Conservation (phyloP, 2,113 vertebrate genomes). For the Ranitomeya variabilis region DNA sequence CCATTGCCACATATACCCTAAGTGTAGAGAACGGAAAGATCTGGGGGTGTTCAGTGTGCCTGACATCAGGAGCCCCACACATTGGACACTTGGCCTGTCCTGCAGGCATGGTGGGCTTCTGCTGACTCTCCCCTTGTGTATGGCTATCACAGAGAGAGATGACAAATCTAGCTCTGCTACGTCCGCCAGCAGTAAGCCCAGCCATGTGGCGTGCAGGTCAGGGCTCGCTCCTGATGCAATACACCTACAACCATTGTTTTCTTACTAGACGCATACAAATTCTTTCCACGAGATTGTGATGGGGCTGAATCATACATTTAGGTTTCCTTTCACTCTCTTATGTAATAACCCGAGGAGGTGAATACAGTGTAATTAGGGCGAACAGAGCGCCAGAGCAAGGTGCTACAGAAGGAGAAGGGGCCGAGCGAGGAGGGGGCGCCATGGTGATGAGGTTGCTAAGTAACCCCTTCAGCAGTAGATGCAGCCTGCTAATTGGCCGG, state of each 20-base stretch:
- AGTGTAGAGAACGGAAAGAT: no score
- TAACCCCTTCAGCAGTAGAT: slow-evolving; percentile 89
- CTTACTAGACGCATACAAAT: background rate
- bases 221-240: background rate
- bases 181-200: background rate
- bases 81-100: no score
- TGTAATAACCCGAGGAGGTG: slow-evolving; percentile 75
- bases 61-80: no score
- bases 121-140: no score
- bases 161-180: background rate
- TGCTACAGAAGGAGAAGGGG: slow-evolving; percentile 67
- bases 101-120: no score
- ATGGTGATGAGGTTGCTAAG: slow-evolving; percentile 83
- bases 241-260: background rate
- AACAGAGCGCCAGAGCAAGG: slow-evolving; percentile 65
- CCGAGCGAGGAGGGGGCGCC: slow-evolving; percentile 65
- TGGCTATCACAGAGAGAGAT: background rate
- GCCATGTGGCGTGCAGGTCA: background rate
- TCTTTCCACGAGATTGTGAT: background rate
- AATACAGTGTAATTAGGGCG: slow-evolving; percentile 78
- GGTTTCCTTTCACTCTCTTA: slow-evolving; percentile 61
- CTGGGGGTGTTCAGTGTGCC: no score
- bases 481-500: slow-evolving; percentile 90
- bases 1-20: no score
- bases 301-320: slow-evolving; percentile 6